Evolutionary conservation across 1,140 invertebrate species (phyloP).

Genomic region (Grapholita molesta): DNA sequence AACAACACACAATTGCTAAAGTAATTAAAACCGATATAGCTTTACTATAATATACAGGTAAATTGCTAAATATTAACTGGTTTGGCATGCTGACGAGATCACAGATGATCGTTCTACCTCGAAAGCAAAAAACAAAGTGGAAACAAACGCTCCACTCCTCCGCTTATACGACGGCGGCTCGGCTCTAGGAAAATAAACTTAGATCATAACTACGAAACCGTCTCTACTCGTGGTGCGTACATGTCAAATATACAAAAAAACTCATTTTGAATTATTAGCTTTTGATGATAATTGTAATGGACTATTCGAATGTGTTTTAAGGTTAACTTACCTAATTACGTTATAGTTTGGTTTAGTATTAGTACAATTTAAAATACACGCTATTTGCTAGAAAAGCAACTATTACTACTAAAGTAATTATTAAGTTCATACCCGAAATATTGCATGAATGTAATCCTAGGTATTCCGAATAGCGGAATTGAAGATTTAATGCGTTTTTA

Average conservation of each 20-base stretch:
- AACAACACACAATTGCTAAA: neutral
- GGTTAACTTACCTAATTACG: too few relatives aligned
- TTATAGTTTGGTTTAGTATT: too few relatives aligned
- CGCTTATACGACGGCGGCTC: conserved; percentile 33
- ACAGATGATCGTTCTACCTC: conserved; percentile 24
- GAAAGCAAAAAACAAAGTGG: conserved; percentile 46
- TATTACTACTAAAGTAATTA: too few relatives aligned
- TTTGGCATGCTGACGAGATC: conserved; percentile 24
- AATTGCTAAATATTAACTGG: conserved; percentile 7
- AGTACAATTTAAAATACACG: too few relatives aligned
- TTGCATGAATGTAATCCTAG: too few relatives aligned
- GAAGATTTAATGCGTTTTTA: too few relatives aligned
- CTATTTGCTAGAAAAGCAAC: too few relatives aligned
- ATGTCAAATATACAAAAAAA: neutral
- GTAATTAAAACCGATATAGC: neutral
- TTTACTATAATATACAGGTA: neutral
- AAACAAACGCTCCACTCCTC: conserved; percentile 26
- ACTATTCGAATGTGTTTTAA: too few relatives aligned
- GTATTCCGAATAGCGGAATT: too few relatives aligned
- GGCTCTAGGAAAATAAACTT: conserved; percentile 27
- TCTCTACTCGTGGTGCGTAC: neutral
- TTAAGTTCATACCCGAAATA: too few relatives aligned
- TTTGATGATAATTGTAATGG: too few relatives aligned
- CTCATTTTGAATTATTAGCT: too few relatives aligned
- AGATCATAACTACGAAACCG: neutral